Base-by-base conservation (phyloP, 2,113 vertebrate genomes). In the Platycercus adscitus region DNA sequence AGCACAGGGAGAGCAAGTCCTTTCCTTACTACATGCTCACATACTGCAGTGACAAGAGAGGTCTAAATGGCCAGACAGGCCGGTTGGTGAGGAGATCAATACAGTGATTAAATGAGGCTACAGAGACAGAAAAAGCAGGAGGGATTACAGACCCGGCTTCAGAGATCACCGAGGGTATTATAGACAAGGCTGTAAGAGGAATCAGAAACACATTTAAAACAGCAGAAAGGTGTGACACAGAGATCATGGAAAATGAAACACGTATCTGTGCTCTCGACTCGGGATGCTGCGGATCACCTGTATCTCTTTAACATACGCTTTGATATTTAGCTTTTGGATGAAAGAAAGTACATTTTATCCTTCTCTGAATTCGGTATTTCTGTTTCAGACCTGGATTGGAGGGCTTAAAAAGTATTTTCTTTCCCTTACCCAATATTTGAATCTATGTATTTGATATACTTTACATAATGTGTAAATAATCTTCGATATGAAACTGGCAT, bases 211-310 rank as follows among this genome's bases (percentile, higher is more conserved):
- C 24, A 71, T 71, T 94, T 91, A 93, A 95, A 93, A 95, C 29
- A 94, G 81, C 52, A 84, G 41, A 37, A 81, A 96, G 83, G 76
- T 93, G 95, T 61, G 88, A 92, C 82, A 90, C 60, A 49, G 89
- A 86, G 86, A 95, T 88, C 21, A 33, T 0, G 10, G 93, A 96
- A 94, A 95, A 97, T 96, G 93, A 97, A 97, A 97, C 95, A 94
- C 92, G 0, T 94, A 92, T 93, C 90, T 93, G 76, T 92, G 80
- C 72, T 91, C 90, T 84, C 8, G 0, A 26, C 33, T 64, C 21
- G 16, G 65, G 72, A 92, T 16, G 11, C 78, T 13, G 46, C 26
- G 91, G 77, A 92, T 96, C 73, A 92, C 81, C 83, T 72, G 69
- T 18, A 43, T 58, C 92, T 92, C 88, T 58, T 95, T 76, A 92